These are phyloP conservation scores for Acropora tenuis DNA, from an alignment of 64 coral and sea anemone genomes.

Conservation along the genomic window DNA sequence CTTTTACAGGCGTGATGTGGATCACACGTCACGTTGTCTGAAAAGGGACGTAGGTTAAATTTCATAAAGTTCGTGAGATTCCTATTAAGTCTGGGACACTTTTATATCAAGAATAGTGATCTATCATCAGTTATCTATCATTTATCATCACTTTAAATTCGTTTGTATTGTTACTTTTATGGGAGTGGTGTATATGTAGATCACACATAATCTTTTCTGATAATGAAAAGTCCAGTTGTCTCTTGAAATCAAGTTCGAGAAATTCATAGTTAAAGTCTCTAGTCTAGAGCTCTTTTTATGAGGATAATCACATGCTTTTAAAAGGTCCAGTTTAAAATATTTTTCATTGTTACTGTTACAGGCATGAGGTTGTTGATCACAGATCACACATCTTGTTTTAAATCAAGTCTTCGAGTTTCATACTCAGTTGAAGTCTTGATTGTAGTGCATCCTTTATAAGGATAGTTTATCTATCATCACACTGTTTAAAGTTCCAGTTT, in stretches of 20 bases:
- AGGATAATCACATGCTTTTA: too few species aligned
- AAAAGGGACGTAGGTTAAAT: slow-evolving; percentile 16
- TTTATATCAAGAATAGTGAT: slow-evolving; percentile 9
- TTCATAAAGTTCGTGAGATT: not conserved
- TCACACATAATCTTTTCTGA: too few species aligned
- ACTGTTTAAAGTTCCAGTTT: slow-evolving; percentile 1
- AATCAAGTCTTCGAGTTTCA: too few species aligned
- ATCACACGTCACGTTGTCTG: slow-evolving; percentile 7
- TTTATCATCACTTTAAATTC: slow-evolving; percentile 3
- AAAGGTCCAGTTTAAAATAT: too few species aligned
- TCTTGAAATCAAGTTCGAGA: too few species aligned
- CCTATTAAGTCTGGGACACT: slow-evolving; percentile 18
- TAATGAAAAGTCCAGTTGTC: too few species aligned
- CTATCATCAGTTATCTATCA: slow-evolving; percentile 15
- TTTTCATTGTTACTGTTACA: too few species aligned
- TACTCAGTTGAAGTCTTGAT: not conserved
- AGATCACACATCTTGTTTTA: too few species aligned
- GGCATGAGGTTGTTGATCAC: too few species aligned
- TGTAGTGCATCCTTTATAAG: not conserved
- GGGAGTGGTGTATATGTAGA: too few species aligned
- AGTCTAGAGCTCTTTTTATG: too few species aligned
- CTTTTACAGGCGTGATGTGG: not conserved
- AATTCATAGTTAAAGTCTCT: too few species aligned
- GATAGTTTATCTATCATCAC: not conserved
- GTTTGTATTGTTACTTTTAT: not conserved